Conservation (phyloP, 2,888 invertebrate species). For the Acanthosepion esculentum region DNA sequence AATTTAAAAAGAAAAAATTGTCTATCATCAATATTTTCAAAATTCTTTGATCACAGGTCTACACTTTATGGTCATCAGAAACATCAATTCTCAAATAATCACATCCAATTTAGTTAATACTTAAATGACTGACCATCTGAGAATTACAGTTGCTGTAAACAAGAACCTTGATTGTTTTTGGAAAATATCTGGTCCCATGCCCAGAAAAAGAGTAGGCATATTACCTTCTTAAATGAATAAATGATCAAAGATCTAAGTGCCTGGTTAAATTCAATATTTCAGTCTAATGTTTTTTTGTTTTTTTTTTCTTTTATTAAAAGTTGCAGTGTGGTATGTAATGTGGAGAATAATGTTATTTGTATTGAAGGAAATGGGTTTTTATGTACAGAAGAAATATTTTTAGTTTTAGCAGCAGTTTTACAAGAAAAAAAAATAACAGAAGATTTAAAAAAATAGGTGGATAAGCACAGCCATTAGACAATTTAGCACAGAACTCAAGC, state of each 20-base stretch:
- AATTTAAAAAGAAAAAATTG: too few species aligned
- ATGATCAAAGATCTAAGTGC: too few species aligned
- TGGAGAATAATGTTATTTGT: background rate
- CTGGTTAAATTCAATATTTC: too few species aligned
- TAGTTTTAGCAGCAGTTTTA: conserved; percentile 2
- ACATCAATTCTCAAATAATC: background rate
- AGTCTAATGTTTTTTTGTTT: background rate
- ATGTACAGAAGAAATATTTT: background rate
- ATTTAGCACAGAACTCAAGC: background rate
- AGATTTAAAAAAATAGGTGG: background rate
- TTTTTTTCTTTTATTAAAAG: background rate
- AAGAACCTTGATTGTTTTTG: too few species aligned
- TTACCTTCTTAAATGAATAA: too few species aligned
- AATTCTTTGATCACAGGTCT: too few species aligned
- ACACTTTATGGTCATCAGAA: too few species aligned
- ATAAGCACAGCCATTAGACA: background rate
- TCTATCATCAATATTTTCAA: too few species aligned
- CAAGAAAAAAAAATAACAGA: background rate
- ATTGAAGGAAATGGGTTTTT: background rate
- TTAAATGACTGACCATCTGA: too few species aligned
- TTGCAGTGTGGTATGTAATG: background rate
- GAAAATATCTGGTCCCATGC: too few species aligned
- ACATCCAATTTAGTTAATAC: background rate
- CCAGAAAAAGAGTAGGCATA: too few species aligned
- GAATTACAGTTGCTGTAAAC: too few species aligned